These are phyloP conservation scores for Patella pellucida DNA, from an alignment of 2,888 invertebrate species.

Conservation along the genomic window DNA sequence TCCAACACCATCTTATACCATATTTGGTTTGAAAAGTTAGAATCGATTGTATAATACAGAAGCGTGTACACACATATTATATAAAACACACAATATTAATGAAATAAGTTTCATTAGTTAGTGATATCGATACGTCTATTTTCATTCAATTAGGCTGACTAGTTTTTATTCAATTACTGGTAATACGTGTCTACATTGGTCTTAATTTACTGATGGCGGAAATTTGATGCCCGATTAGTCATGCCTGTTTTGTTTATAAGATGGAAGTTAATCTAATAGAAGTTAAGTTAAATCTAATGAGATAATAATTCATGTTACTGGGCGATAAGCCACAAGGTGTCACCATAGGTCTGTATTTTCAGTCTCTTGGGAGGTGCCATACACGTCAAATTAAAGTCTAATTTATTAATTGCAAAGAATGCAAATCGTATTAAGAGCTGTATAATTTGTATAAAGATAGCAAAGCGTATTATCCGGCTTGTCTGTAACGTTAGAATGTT, in stretches of 20 bases:
- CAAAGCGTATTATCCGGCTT: constrained; percentile 41
- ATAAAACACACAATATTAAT: too few species aligned
- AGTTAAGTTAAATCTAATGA: constrained; percentile 6
- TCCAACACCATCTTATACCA: too few species aligned
- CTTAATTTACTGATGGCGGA: neutral
- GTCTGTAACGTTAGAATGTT: constrained; percentile 34
- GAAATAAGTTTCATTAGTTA: too few species aligned
- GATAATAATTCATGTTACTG: constrained; percentile 5
- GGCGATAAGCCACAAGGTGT: constrained; percentile 11
- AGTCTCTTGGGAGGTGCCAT: neutral
- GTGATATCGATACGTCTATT: too few species aligned
- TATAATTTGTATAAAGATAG: constrained; percentile 51
- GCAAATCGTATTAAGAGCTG: constrained; percentile 53
- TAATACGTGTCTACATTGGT: too few species aligned
- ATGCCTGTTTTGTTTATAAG: constrained; percentile 9
- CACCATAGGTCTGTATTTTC: neutral
- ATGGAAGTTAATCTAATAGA: constrained; percentile 8
- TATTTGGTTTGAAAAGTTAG: too few species aligned
- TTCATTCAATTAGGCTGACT: too few species aligned
- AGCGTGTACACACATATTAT: too few species aligned
- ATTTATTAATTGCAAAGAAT: constrained; percentile 57
- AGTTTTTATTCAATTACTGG: too few species aligned
- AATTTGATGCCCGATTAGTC: constrained; percentile 7
- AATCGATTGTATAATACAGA: too few species aligned
- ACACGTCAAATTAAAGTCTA: constrained; percentile 47